Percentiles rank a stretch among this genome's conserved stretches.
These are phyloP conservation scores for Malaclemys terrapin DNA, from an alignment of 2,113 vertebrate genomes.

Conservation along the genomic window DNA sequence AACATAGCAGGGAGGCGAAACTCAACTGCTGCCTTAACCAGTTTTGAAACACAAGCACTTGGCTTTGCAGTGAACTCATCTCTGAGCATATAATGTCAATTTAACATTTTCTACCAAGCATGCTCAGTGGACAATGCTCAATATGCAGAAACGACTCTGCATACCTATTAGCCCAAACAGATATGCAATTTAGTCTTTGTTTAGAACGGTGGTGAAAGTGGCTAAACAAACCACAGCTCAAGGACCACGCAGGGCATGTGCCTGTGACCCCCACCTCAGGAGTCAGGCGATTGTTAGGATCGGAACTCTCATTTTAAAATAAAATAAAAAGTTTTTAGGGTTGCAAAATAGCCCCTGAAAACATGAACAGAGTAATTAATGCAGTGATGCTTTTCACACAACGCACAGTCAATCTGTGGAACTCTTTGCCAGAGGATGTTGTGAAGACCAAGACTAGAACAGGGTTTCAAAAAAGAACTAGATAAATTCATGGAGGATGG, in stretches of 20 bases:
- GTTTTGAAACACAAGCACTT: neutral
- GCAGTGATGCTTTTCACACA: too few relatives aligned
- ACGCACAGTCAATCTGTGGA: too few relatives aligned
- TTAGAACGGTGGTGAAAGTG: neutral
- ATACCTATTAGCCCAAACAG: neutral
- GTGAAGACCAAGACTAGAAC: too few relatives aligned
- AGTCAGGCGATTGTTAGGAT: neutral
- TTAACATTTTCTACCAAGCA: neutral
- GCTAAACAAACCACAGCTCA: neutral
- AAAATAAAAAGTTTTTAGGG: too few relatives aligned
- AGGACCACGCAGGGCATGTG: neutral
- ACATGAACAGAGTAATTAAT: too few relatives aligned
- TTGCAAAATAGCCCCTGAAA: too few relatives aligned
- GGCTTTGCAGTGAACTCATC: neutral
- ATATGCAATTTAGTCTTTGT: neutral
- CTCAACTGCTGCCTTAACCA: slow-evolving; percentile 3
- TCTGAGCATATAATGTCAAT: accelerated
- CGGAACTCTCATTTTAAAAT: neutral
- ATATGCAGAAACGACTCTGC: neutral
- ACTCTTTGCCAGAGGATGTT: too few relatives aligned
- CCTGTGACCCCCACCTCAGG: neutral
- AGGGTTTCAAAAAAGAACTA: too few relatives aligned
- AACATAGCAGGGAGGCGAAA: neutral
- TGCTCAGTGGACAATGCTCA: neutral
- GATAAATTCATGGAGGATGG: too few relatives aligned